phyloP scores from a whole-genome alignment of 2,888 invertebrate genomes.

The Phengaris alcon region DNA sequence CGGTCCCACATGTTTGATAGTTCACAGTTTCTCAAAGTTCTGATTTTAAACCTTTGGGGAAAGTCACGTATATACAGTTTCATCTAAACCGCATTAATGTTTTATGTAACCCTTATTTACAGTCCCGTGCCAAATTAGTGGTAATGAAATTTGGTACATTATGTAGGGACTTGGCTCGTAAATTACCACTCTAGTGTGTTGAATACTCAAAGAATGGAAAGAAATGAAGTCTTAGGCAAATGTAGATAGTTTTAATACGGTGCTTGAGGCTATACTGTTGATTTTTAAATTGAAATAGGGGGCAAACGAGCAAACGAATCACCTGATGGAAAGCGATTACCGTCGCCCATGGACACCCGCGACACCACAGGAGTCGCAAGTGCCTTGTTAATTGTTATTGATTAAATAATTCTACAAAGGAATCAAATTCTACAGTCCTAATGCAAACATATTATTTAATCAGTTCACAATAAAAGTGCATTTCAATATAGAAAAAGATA shows the following conservation, averaged over 20 bases:
- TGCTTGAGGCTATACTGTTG: not conserved
- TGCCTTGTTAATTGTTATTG: too few relatives aligned
- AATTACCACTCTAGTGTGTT: constrained; percentile 1
- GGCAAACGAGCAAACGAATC: too few relatives aligned
- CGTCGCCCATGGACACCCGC: too few relatives aligned
- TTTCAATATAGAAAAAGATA: not conserved
- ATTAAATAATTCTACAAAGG: too few relatives aligned
- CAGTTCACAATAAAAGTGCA: too few relatives aligned
- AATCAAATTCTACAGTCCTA: too few relatives aligned
- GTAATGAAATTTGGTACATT: constrained; percentile 26
- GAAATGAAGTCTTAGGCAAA: not conserved
- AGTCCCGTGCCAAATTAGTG: constrained; percentile 28
- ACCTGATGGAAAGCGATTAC: too few relatives aligned
- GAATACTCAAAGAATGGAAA: not conserved
- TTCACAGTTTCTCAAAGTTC: constrained; percentile 22
- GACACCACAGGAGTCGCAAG: too few relatives aligned
- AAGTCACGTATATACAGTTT: constrained; percentile 22
- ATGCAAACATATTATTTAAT: too few relatives aligned
- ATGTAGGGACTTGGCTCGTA: constrained; percentile 15
- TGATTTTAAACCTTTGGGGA: constrained; percentile 26
- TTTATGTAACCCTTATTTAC: constrained; percentile 27
- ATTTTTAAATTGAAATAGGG: not conserved
- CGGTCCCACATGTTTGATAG: constrained; percentile 29
- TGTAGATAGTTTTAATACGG: not conserved
- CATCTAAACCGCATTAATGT: constrained; percentile 29